phyloP scores from a whole-genome alignment of 2,113 vertebrate genomes.

The Cavia porcellus region DNA sequence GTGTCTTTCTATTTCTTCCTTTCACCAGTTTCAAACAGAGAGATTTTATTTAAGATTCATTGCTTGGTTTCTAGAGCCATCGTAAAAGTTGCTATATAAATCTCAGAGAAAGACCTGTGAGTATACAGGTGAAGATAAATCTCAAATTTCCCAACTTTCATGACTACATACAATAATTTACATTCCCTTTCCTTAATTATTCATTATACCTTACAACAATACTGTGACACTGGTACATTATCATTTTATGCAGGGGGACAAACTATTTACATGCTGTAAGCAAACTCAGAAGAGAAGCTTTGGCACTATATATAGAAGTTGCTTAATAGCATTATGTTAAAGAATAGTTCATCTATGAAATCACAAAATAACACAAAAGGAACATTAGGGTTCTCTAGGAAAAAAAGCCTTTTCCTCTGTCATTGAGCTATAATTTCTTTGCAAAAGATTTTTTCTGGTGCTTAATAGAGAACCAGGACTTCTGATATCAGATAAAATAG shows the following conservation, averaged over 20 bases:
- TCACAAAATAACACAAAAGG: neutral
- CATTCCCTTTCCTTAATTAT: conserved; percentile 20
- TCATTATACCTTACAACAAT: neutral
- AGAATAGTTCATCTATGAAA: neutral
- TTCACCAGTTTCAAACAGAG: neutral
- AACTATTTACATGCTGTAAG: neutral
- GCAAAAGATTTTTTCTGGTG: conserved; percentile 26
- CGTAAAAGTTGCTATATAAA: neutral
- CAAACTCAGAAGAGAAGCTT: neutral
- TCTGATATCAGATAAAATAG: neutral
- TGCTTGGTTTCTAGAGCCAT: neutral
- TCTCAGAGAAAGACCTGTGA: neutral
- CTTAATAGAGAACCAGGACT: neutral
- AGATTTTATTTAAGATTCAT: neutral
- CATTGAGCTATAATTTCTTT: neutral
- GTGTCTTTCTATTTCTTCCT: neutral
- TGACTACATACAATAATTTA: neutral
- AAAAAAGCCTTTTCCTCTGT: neutral
- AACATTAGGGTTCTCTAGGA: neutral
- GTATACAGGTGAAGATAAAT: neutral
- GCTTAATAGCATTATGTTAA: neutral
- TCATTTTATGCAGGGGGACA: neutral
- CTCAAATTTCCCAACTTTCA: neutral
- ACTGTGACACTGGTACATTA: too few species aligned
- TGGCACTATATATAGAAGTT: neutral